Evolutionary conservation across 2,888 invertebrate genomes (phyloP).

Genomic region (Scelioninae gen. 1): DNA sequence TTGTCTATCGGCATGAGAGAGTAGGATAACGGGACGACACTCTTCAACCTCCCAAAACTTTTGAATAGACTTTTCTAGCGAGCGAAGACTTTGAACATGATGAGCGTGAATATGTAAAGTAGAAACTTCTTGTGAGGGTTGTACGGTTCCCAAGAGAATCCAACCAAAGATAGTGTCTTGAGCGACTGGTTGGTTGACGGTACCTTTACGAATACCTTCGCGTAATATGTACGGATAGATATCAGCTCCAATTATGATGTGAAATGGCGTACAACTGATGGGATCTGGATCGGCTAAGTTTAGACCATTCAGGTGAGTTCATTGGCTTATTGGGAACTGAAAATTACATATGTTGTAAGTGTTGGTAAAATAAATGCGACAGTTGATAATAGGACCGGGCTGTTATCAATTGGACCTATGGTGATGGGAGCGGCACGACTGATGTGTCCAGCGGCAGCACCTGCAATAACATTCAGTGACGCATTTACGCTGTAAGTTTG

Average conservation of each 20-base stretch:
- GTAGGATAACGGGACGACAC: too few species aligned
- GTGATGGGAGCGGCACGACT: neutral
- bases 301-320: constrained; percentile 9
- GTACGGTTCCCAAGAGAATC: neutral
- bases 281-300: constrained; percentile 25
- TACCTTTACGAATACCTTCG: constrained; percentile 2
- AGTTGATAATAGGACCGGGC: neutral
- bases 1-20: too few species aligned
- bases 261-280: neutral
- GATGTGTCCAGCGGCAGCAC: neutral
- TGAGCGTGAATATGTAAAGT: too few species aligned
- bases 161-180: constrained; percentile 21
- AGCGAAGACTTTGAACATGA: neutral
- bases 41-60: constrained; percentile 11
- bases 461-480: neutral
- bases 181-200: neutral
- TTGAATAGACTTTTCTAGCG: neutral
- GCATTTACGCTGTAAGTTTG: neutral
- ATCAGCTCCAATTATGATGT: constrained; percentile 19
- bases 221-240: constrained; percentile 10
- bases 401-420: neutral
- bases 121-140: too few species aligned
- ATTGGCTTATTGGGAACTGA: neutral
- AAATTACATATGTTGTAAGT: constrained; percentile 22
- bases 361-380: neutral